Percentiles rank a stretch among this genome's conserved stretches.
These are phyloP conservation scores for Tragelaphus oryx DNA, from an alignment of 2,797 vertebrate species.

Conservation along the genomic window DNA sequence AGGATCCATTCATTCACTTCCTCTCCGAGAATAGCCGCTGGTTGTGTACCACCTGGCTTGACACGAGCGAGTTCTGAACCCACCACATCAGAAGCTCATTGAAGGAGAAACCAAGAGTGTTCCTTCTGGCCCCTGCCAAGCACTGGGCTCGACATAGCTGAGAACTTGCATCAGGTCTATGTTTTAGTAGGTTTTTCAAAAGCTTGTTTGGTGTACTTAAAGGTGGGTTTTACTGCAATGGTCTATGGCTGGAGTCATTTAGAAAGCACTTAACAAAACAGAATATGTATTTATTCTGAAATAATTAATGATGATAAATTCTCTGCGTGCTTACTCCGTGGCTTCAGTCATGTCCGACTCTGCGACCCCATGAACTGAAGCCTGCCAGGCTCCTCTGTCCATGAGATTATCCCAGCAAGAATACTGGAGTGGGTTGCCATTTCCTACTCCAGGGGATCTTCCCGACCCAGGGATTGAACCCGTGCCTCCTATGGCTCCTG, in stretches of 20 bases:
- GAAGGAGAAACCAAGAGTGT: not conserved
- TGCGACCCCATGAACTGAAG: not conserved
- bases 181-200: not conserved
- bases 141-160: not conserved
- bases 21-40: not conserved
- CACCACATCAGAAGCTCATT: not conserved
- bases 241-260: not conserved
- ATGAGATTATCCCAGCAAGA: not conserved
- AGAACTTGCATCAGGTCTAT: not conserved
- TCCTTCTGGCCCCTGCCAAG: not conserved
- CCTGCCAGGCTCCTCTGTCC: not conserved
- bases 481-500: not conserved
- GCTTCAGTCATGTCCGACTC: not conserved
- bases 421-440: not conserved
- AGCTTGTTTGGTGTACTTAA: not conserved
- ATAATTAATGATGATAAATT: not conserved
- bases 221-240: not conserved
- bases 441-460: not conserved
- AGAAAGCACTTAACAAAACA: not conserved
- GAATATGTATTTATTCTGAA: not conserved
- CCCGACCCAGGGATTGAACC: not conserved
- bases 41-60: not conserved
- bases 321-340: not conserved
- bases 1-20: not conserved
- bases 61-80: not conserved